These are phyloP conservation scores for Augochlora pura DNA, from an alignment of 1,140 invertebrate species.

Conservation along the genomic window DNA sequence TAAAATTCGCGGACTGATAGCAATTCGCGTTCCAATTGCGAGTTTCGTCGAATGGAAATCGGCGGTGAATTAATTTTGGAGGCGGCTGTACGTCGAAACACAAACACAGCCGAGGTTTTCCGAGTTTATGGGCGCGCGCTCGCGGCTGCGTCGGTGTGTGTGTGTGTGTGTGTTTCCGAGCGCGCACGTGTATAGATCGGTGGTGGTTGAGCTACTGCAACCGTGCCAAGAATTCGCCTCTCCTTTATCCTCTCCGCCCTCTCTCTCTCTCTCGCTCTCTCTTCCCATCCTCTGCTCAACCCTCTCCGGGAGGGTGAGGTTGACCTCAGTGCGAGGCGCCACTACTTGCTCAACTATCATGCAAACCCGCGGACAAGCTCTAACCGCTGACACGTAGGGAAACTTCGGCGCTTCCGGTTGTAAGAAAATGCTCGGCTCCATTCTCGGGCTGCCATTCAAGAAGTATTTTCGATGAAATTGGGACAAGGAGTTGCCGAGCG, in stretches of 20 bases:
- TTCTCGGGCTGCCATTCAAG: background rate
- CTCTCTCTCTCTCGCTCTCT: too few species aligned
- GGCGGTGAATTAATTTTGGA: background rate
- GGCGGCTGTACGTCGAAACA: background rate
- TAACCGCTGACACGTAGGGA: constrained; percentile 1
- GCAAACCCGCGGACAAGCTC: constrained; percentile 19
- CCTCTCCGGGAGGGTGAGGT: constrained; percentile 15
- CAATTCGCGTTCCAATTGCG: too few species aligned
- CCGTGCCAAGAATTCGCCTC: constrained; percentile 70
- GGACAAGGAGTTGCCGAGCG: too few species aligned
- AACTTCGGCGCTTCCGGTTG: background rate
- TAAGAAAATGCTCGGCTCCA: background rate
- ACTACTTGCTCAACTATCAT: constrained; percentile 19
- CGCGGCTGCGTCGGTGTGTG: background rate
- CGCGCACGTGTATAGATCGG: constrained; percentile 46
- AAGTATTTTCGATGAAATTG: background rate
- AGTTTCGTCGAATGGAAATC: background rate
- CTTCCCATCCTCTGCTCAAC: constrained; percentile 37
- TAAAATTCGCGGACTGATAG: too few species aligned
- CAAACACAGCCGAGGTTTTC: constrained; percentile 3
- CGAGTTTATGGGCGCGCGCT: constrained; percentile 12
- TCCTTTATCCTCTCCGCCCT: constrained; percentile 44
- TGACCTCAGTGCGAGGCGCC: constrained; percentile 7
- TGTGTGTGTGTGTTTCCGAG: background rate
- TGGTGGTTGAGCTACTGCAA: constrained; percentile 57